These are phyloP conservation scores for Salvelinus fontinalis DNA, from an alignment of 2,113 vertebrate species.

Conservation along the genomic window DNA sequence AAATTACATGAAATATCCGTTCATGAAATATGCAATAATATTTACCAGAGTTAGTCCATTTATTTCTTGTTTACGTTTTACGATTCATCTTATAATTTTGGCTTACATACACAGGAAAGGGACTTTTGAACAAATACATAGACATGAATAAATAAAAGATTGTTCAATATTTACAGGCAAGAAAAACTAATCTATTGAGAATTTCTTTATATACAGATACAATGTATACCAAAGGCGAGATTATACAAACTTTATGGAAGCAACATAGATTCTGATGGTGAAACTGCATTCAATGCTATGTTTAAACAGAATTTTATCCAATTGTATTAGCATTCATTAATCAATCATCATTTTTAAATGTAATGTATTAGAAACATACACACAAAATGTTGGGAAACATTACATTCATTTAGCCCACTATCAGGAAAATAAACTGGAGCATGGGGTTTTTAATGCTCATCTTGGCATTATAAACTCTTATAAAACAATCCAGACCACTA, in stretches of 20 bases:
- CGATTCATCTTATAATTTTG: constrained; percentile 58
- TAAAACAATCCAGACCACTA: background rate
- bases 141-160: constrained; percentile 19
- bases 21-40: constrained; percentile 26
- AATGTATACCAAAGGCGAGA: constrained; percentile 59
- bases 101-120: constrained; percentile 54
- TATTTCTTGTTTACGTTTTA: constrained; percentile 58
- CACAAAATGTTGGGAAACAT: constrained; percentile 18
- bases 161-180: constrained; percentile 46
- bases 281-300: no score
- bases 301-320: no score
- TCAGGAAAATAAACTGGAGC: constrained; percentile 5
- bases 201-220: background rate
- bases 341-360: no score
- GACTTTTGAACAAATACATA: constrained; percentile 35
- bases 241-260: constrained; percentile 43
- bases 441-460: constrained; percentile 23
- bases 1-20: background rate
- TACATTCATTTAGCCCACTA: constrained; percentile 36
- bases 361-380: no score
- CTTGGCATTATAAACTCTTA: constrained; percentile 45
- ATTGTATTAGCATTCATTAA: no score
- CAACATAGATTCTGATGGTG: background rate
- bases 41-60: constrained; percentile 49
- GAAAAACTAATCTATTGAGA: constrained; percentile 28